phyloP scores from a whole-genome alignment of 2,113 vertebrate genomes.

The Poeciliopsis prolifica region DNA sequence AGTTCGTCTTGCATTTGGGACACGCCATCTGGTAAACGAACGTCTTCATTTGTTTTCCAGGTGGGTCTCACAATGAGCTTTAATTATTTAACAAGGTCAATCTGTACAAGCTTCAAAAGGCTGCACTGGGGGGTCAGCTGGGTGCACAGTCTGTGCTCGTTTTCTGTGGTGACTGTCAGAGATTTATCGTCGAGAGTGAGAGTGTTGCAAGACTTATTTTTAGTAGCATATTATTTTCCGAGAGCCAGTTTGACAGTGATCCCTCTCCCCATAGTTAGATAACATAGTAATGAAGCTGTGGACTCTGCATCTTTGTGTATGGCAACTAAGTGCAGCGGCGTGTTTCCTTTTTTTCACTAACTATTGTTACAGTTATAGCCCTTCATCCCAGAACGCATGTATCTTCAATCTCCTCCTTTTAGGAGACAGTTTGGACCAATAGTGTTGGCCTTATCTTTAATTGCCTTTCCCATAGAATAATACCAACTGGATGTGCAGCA shows the following conservation, averaged over 20 bases:
- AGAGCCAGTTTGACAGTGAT: slow-evolving; percentile 23
- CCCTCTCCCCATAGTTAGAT: slow-evolving; percentile 9
- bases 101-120: slow-evolving; percentile 63
- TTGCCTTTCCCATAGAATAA: slow-evolving; percentile 79
- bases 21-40: slow-evolving; percentile 40
- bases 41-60: slow-evolving; percentile 70
- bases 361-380: no score
- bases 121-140: slow-evolving; percentile 21
- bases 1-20: slow-evolving; percentile 46
- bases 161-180: slow-evolving; percentile 26
- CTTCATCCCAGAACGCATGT: background rate
- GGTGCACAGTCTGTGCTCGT: slow-evolving; percentile 37
- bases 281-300: slow-evolving; percentile 14
- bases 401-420: background rate
- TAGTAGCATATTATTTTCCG: slow-evolving; percentile 43
- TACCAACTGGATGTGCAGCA: slow-evolving; percentile 63
- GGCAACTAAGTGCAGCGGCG: background rate
- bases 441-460: slow-evolving; percentile 70
- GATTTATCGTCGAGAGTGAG: slow-evolving; percentile 28
- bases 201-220: slow-evolving; percentile 44
- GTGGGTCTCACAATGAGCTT: slow-evolving; percentile 57
- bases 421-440: slow-evolving; percentile 40
- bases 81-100: slow-evolving; percentile 77
- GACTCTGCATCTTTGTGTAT: background rate
- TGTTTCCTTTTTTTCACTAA: no score